Base-by-base conservation (phyloP, 1,140 invertebrate genomes). In the Bombus sylvicola region DNA sequence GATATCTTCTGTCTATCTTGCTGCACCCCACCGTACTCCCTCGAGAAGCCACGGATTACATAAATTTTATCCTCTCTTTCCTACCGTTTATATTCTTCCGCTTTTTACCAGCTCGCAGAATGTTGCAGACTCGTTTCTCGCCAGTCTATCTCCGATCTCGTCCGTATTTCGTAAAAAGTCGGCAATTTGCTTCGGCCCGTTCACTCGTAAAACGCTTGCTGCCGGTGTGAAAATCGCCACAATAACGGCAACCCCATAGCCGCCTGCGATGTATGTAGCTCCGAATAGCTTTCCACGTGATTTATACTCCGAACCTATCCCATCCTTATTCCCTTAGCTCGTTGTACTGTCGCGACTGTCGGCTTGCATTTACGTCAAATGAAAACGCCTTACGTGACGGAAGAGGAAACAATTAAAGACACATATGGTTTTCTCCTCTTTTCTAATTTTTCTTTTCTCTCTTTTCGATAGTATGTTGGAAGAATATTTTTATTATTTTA, bases 191-290 rank as follows among this genome's bases (percentile, higher is more conserved):
- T 81, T 81, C 28, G 47, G 15, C 41, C 68, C 43, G 77, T 86
- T 69, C 72, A 88, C 57, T 86, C 79, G 64, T 79, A 69, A 86
- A 86, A 83, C 64, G 74, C 68, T 85, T 53, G 72, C 73, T 47
- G 34, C 71, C 76, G 76, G 57, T 77, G 57, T 47, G 85, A 89
- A 64, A 84, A 87, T 87, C 85, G 73, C 73, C 59, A 77, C 39
- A 86, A 89, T 89, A 89, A 87, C 81, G 85, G 80, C 80, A 81
- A 81, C 84, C 74, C 72, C 41, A 37, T 57, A 47, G 81, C 69
- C 34, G 76, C 47, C 18, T 62, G 57, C 73, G 74, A 81, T 78
- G 37, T 71, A 78, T 53, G 53, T 69, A 73, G 59, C 73, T 34
- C 47, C 74, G 77, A 87, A 87, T 81, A 68, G 87, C 75, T 73